Evolutionary conservation across 1,140 invertebrate species (phyloP).

Genomic region (Megathymus violae): DNA sequence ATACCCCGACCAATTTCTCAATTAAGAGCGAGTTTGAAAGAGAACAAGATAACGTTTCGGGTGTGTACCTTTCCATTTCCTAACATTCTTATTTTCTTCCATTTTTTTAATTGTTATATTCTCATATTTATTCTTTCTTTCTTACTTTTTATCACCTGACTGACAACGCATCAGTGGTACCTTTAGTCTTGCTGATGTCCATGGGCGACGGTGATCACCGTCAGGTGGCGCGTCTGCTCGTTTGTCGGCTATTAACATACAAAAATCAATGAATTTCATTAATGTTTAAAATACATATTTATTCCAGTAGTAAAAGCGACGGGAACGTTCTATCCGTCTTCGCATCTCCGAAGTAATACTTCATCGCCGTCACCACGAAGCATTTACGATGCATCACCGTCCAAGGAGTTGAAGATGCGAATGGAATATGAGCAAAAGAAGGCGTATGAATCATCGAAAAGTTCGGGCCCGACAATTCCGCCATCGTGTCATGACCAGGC

Average conservation of each 20-base stretch:
- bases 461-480: conserved; percentile 67
- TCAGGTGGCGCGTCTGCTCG: too few relatives aligned
- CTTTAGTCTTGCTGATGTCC: too few relatives aligned
- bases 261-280: conserved; percentile 12
- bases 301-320: conserved; percentile 95
- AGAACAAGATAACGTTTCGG: conserved; percentile 78
- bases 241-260: too few relatives aligned
- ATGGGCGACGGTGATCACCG: too few relatives aligned
- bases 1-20: conserved; percentile 70
- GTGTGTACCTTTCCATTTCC: conserved; percentile 60
- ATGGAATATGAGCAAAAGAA: conserved; percentile 69
- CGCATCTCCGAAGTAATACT: conserved; percentile 86
- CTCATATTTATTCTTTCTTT: too few relatives aligned
- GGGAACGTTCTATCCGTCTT: conserved; percentile 96
- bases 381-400: conserved; percentile 75
- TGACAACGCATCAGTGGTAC: too few relatives aligned
- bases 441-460: conserved; percentile 58
- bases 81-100: background rate
- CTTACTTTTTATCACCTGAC: too few relatives aligned
- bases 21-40: conserved; percentile 80
- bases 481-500: conserved; percentile 71
- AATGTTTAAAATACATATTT: conserved; percentile 59
- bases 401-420: conserved; percentile 67
- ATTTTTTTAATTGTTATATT: background rate
- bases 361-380: conserved; percentile 68